These are phyloP conservation scores for Periophthalmodon schlosseri DNA, from an alignment of 2,113 vertebrate genomes.

Conservation along the genomic window DNA sequence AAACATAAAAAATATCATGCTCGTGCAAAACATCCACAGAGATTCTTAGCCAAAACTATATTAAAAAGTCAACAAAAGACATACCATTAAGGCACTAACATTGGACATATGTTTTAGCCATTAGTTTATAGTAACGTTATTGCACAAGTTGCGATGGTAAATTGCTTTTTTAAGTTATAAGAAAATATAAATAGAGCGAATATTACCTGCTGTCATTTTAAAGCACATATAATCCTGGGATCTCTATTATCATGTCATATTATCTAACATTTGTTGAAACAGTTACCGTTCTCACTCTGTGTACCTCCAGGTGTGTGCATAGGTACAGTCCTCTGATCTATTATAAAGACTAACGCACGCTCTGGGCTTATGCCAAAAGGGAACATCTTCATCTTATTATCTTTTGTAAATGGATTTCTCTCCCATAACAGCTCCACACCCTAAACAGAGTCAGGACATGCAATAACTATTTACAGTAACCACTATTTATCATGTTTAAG, in stretches of 20 bases:
- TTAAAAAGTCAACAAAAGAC: no score
- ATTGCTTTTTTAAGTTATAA: neutral
- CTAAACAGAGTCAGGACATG: constrained; percentile 45
- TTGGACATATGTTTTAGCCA: neutral
- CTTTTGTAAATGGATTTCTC: constrained; percentile 21
- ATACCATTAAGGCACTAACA: no score
- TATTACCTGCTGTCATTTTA: neutral
- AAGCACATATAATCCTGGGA: neutral
- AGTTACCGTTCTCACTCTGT: neutral
- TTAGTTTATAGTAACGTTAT: neutral
- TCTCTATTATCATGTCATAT: neutral
- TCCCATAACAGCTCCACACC: constrained; percentile 42
- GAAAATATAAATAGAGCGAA: neutral
- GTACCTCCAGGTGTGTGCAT: constrained; percentile 55
- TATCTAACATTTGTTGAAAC: constrained; percentile 14
- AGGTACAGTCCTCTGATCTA: constrained; percentile 14
- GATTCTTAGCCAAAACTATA: no score
- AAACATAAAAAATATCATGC: no score
- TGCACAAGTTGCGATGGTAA: neutral
- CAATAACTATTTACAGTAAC: neutral
- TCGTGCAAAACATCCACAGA: no score
- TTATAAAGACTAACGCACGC: constrained; percentile 44
- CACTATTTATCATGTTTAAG: neutral
- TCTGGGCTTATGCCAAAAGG: constrained; percentile 38
- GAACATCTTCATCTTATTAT: constrained; percentile 41